These are phyloP conservation scores for Diachrysia chrysitis DNA, from an alignment of 2,888 invertebrate species.

Conservation along the genomic window DNA sequence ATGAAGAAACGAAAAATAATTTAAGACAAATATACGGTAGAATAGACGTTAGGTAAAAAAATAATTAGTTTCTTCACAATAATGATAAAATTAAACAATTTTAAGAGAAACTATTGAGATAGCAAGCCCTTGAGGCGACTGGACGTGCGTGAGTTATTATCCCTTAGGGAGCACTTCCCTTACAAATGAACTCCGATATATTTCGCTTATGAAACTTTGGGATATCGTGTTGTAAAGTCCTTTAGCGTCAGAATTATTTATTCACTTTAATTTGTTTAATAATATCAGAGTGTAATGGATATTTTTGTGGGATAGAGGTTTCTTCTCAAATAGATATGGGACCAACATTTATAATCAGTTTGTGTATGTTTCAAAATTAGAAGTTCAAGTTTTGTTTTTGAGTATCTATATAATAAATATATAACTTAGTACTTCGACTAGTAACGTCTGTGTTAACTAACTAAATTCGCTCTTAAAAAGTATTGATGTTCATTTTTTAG, in stretches of 20 bases:
- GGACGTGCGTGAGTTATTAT: constrained; percentile 45
- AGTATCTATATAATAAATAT: no score
- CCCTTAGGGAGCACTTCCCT: constrained; percentile 56
- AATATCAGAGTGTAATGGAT: neutral
- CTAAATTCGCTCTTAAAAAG: no score
- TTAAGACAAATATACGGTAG: no score
- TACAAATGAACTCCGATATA: constrained; percentile 60
- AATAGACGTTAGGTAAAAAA: no score
- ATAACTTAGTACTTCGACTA: no score
- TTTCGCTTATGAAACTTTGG: constrained; percentile 58
- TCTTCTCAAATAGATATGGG: neutral
- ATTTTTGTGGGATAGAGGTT: neutral
- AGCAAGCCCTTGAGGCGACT: constrained; percentile 54
- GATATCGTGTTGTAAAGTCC: constrained; percentile 46
- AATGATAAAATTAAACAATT: constrained; percentile 54
- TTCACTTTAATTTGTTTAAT: constrained; percentile 5
- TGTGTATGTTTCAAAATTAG: neutral
- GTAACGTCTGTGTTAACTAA: no score
- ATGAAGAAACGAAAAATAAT: no score
- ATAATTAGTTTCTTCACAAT: neutral
- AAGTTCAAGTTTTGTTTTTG: no score
- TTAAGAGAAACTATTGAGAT: constrained; percentile 50
- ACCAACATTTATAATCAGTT: neutral
- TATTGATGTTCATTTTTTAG: no score
- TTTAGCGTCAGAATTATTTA: constrained; percentile 30